Conservation (phyloP, 2,888 invertebrate species). For the Sisyra nigra region DNA sequence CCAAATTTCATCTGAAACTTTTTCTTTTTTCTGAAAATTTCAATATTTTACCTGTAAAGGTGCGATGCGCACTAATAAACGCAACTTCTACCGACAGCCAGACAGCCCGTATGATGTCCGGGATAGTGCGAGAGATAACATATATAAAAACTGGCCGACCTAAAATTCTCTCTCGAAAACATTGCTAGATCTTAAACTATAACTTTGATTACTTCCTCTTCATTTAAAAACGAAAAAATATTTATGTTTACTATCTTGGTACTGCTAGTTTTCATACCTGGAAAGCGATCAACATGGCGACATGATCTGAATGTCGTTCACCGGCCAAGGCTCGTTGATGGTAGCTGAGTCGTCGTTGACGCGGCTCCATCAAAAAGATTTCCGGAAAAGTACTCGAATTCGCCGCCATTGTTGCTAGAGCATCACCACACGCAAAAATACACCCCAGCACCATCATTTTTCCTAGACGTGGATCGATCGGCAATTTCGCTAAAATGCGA, state of each 20-base stretch:
- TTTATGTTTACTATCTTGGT: not conserved
- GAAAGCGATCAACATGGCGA: constrained; percentile 86
- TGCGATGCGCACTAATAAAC: too few species aligned
- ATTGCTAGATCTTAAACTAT: not conserved
- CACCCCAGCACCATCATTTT: constrained; percentile 95
- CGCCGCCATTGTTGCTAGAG: constrained; percentile 85
- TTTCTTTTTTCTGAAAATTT: too few species aligned
- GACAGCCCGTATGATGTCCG: too few species aligned
- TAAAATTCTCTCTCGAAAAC: too few species aligned
- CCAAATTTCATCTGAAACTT: too few species aligned
- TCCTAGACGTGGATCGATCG: constrained; percentile 90
- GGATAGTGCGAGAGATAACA: too few species aligned
- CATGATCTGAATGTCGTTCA: constrained; percentile 80
- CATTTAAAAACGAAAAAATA: not conserved
- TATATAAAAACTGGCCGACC: too few species aligned
- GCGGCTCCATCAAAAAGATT: constrained; percentile 71
- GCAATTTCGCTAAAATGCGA: constrained; percentile 80
- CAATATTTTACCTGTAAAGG: too few species aligned
- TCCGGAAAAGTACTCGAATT: constrained; percentile 92
- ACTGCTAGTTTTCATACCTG: constrained; percentile 33
- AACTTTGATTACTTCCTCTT: not conserved
- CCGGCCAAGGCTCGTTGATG: constrained; percentile 82
- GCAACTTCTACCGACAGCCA: too few species aligned
- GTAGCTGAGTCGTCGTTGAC: constrained; percentile 56
- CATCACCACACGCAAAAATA: constrained; percentile 79